Evolutionary conservation across 2,888 invertebrate genomes (phyloP).

Genomic region (Oeneis ivallda): DNA sequence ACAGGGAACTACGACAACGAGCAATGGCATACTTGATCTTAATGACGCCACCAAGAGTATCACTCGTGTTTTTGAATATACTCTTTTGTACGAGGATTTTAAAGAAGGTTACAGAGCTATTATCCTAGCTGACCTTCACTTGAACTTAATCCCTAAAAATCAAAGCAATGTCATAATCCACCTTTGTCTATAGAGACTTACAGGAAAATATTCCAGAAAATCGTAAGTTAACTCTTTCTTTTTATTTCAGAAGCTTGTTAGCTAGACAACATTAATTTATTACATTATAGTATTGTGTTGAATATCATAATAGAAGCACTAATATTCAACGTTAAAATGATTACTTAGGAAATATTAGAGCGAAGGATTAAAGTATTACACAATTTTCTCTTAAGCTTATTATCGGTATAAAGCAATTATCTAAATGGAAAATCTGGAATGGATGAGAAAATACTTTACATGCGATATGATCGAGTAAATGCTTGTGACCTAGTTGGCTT

Average conservation of each 20-base stretch:
- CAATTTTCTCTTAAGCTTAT: not conserved
- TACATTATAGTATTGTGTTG: too few relatives aligned
- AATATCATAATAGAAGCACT: too few relatives aligned
- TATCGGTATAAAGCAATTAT: slow-evolving; percentile 9
- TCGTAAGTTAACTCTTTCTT: too few relatives aligned
- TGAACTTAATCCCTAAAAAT: too few relatives aligned
- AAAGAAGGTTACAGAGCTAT: slow-evolving; percentile 1
- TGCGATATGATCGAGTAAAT: slow-evolving; percentile 21
- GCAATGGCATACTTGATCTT: not conserved
- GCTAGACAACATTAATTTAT: too few relatives aligned
- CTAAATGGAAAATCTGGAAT: slow-evolving; percentile 19
- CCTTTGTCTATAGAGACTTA: too few relatives aligned
- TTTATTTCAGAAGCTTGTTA: too few relatives aligned
- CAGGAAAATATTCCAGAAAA: too few relatives aligned
- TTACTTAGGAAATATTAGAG: not conserved
- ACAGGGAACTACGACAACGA: not conserved
- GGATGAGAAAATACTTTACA: slow-evolving; percentile 20
- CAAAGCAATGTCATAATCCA: too few relatives aligned
- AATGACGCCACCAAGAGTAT: slow-evolving; percentile 8
- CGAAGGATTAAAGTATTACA: not conserved
- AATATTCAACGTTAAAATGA: not conserved
- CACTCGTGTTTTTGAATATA: slow-evolving; percentile 9
- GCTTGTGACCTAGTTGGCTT: slow-evolving; percentile 17
- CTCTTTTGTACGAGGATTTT: slow-evolving; percentile 1
- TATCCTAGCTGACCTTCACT: not conserved